Base-by-base conservation (phyloP, 2,888 invertebrate species). In the Xylota segnis region DNA sequence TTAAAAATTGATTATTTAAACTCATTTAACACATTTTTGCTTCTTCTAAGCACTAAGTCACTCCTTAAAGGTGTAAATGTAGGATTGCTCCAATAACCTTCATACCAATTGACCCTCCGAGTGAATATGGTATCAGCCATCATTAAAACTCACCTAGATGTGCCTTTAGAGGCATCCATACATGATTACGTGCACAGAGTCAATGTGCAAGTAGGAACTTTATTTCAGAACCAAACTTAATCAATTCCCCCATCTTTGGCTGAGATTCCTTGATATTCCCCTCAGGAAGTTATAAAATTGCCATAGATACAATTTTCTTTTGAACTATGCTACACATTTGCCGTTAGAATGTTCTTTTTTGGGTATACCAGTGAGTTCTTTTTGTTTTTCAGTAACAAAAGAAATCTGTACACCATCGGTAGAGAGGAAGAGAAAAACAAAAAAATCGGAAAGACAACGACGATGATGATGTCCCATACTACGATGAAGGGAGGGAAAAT, bases 301-400 rank as follows among this genome's bases (percentile, higher is more conserved):
- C 72, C 47, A 59, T 56, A 43, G 59, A 59, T 56, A 70, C 45
- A 74, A 37, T 77, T 56, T 71, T 54, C 52, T 29, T 59, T 40
- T 18, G 12, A 32, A 50, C 12, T 43, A 77, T 68, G 50, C 54
- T 32, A 58, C 71, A 71, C 40, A 61, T 68, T 74, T 56, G 56
- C 83, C 74, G 83, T 83, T 83, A 34, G 83, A 83, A 54, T 56
- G 58, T 78, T 78, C 72, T n/a, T 58, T 78, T 83, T 63, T 14
- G 77, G 58, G n/a, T 72, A 72, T 23, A 37, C 34, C 40, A 34
- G 50, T 34, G 1, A 5, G 14, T 14, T 65, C 54, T 50, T 40
- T 74, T 59, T 27, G 18, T 43, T 37, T 37, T 59, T 56, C 45
- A 65, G 79, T 12, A 68, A 75, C 59, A 63, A 66, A 71, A 65